Evolutionary conservation across 2,888 invertebrate species (phyloP).

Genomic region (Himalopsyche tibetana): DNA sequence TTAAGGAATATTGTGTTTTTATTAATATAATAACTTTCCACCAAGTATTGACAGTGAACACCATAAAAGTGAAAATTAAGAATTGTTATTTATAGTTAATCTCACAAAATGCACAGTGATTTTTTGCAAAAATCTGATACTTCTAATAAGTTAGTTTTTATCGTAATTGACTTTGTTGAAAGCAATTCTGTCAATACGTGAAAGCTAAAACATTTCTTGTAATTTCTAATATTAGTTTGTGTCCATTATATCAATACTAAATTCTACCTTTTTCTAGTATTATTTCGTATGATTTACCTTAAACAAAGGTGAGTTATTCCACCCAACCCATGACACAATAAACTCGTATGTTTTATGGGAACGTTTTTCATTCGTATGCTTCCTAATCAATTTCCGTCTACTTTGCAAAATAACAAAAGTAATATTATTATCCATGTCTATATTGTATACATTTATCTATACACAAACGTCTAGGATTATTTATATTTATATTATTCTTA

Average conservation of each 20-base stretch:
- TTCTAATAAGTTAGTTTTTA: too few species aligned
- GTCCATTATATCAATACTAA: neutral
- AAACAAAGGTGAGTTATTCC: neutral
- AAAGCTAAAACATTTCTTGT: too few species aligned
- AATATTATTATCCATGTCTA: constrained; percentile 46
- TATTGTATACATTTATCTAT: constrained; percentile 27
- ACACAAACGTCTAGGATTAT: neutral
- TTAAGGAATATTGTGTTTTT: too few species aligned
- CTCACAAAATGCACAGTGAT: too few species aligned
- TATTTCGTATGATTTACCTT: constrained; percentile 19
- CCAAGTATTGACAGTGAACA: too few species aligned
- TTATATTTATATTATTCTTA: neutral
- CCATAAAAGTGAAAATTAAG: too few species aligned
- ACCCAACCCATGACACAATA: constrained; percentile 8
- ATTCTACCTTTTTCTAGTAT: neutral
- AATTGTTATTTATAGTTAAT: too few species aligned
- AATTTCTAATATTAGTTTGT: too few species aligned
- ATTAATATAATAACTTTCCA: too few species aligned
- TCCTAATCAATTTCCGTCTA: constrained; percentile 66
- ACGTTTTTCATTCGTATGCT: constrained; percentile 64
- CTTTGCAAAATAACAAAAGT: constrained; percentile 61
- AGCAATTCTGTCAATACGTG: too few species aligned
- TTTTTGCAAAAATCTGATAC: too few species aligned
- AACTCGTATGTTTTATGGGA: constrained; percentile 46
- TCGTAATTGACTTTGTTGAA: too few species aligned